phyloP scores from a whole-genome alignment of 2,113 vertebrate genomes.

The Diphyllodes magnificus region DNA sequence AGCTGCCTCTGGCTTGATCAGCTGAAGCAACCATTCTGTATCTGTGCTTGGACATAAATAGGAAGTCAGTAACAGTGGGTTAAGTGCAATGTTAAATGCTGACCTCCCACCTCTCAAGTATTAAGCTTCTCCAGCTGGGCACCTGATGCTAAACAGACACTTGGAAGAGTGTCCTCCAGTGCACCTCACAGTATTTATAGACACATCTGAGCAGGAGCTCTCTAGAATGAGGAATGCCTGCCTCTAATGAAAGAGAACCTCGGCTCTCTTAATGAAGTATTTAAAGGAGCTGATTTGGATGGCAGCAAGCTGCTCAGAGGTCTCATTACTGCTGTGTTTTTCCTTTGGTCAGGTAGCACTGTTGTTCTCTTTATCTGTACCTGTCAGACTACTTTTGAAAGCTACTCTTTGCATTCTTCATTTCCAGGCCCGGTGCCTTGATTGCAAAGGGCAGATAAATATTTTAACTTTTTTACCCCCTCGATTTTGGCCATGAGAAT shows the following conservation, averaged over 20 bases:
- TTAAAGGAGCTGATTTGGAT: background rate
- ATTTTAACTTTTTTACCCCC: background rate
- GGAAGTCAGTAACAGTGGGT: background rate
- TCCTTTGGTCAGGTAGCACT: background rate
- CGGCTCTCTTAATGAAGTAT: background rate
- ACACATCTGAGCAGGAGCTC: background rate
- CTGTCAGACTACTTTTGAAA: background rate
- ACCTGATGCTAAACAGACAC: background rate
- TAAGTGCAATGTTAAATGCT: background rate
- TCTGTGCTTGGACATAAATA: background rate
- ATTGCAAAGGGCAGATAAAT: background rate
- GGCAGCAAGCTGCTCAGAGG: background rate
- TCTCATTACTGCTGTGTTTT: background rate
- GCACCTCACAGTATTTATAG: background rate
- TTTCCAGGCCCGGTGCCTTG: background rate
- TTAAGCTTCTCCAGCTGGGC: background rate
- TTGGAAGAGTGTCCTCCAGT: background rate
- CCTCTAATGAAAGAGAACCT: background rate
- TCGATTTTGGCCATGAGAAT: background rate
- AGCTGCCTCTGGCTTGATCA: background rate
- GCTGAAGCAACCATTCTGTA: background rate
- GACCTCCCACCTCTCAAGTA: background rate
- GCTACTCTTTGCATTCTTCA: background rate
- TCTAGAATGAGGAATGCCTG: background rate
- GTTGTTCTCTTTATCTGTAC: background rate